Conservation (phyloP, 1,140 invertebrate genomes). For the Pogonomyrmex barbatus region DNA sequence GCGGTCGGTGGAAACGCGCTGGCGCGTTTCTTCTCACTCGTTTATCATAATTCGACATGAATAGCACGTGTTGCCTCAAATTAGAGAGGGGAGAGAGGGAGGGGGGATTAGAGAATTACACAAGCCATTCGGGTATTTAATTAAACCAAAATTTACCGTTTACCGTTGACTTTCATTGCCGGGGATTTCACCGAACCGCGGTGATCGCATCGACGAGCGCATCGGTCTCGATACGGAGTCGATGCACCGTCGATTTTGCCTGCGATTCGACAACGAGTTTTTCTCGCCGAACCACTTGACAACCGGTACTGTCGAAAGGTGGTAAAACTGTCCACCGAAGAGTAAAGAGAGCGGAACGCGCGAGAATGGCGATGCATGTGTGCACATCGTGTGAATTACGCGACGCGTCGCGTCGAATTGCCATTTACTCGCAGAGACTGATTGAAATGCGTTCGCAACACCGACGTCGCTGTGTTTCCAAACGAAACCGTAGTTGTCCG, state of each 20-base stretch:
- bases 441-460: slow-evolving; percentile 66
- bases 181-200: slow-evolving; percentile 33
- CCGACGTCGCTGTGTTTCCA: slow-evolving; percentile 57
- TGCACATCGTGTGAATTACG: slow-evolving; percentile 41
- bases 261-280: slow-evolving; percentile 54
- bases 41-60: slow-evolving; percentile 42
- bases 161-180: slow-evolving; percentile 19
- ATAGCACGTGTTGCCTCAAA: slow-evolving; percentile 1
- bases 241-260: slow-evolving; percentile 29
- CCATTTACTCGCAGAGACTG: slow-evolving; percentile 64
- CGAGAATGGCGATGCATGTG: background rate
- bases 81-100: background rate
- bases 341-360: slow-evolving; percentile 49
- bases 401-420: slow-evolving; percentile 45
- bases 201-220: background rate
- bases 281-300: slow-evolving; percentile 18
- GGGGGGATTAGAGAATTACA: slow-evolving; percentile 35
- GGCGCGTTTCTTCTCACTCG: slow-evolving; percentile 51
- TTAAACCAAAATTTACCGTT: slow-evolving; percentile 35
- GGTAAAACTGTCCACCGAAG: slow-evolving; percentile 72
- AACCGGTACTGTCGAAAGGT: slow-evolving; percentile 67
- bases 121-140: slow-evolving; percentile 11
- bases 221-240: background rate
- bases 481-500: slow-evolving; percentile 43
- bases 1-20: slow-evolving; percentile 43